phyloP scores from a whole-genome alignment of 2,888 invertebrate genomes.

The Yponomeuta plumbellus region DNA sequence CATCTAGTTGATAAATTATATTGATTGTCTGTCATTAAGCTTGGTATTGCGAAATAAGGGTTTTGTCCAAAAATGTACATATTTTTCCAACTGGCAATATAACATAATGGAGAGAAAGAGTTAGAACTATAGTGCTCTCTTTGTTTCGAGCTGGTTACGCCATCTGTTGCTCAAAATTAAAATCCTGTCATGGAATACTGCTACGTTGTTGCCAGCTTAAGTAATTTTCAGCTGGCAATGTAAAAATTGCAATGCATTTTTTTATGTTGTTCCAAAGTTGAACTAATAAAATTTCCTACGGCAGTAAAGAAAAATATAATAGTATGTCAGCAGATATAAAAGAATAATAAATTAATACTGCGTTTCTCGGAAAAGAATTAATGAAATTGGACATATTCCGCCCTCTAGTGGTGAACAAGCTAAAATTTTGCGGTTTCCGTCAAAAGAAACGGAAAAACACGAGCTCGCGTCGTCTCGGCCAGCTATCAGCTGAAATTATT shows the following conservation, averaged over 20 bases:
- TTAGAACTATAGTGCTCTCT: not conserved
- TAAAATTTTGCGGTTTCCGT: conserved; percentile 51
- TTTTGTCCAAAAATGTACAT: not conserved
- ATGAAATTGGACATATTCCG: conserved; percentile 21
- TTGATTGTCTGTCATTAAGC: not conserved
- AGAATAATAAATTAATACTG: not conserved
- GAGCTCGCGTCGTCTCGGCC: conserved; percentile 73
- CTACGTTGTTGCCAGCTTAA: conserved; percentile 5
- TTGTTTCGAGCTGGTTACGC: conserved; percentile 18
- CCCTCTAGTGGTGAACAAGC: conserved; percentile 44
- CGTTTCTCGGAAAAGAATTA: not conserved
- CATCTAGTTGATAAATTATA: not conserved
- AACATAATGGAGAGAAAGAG: not conserved
- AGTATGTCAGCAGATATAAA: not conserved
- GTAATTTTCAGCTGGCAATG: not conserved
- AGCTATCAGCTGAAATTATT: conserved; percentile 77
- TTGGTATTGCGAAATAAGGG: not conserved
- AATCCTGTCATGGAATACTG: not conserved
- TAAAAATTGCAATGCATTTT: not conserved
- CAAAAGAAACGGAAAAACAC: conserved; percentile 77
- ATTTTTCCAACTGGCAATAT: not conserved
- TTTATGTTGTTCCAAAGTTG: not conserved
- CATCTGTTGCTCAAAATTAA: conserved; percentile 29
- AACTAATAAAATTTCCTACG: not conserved
- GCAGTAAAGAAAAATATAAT: not conserved